Evolutionary conservation across 2,888 invertebrate genomes (phyloP), one percentile per base, ranked within the genome.

Genomic region (Athalia cordata): DNA sequence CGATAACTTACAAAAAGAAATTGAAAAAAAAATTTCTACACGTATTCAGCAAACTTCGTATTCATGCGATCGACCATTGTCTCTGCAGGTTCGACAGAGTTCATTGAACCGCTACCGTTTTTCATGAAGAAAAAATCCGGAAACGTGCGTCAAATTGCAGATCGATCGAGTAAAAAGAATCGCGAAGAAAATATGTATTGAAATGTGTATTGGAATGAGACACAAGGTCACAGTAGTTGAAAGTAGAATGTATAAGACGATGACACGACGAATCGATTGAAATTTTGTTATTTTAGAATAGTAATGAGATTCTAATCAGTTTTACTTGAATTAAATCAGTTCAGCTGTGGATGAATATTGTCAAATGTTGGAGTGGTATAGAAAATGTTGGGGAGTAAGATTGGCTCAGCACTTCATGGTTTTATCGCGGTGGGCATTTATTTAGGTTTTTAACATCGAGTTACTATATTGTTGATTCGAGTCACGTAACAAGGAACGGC

Each of bases 401-500:
- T 29, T 29, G 29, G 29, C 29, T 29, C 2, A 29, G 29, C 29
- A 1, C 29, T 29, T 29, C 29, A 66, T 49, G 15, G 49, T 13
- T 3, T 66, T 29, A 29, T 49, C 15, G 49, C 15, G 13, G 47
- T 49, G 6, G n/a, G 47, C 47, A 68, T 68, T 68, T 15, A 29
- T 55, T 52, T 52, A 68, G 29, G 68, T 50, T 68, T 55, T n/a
- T 55, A 29, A 29, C 11, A 5, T 11, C n/a, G 55, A 9, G 55
- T 29, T 29, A 29, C 29, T 29, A 3, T 49, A 66, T 5, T 47
- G 7, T 68, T 9, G n/a, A 72, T 72, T 72, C 72, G 72, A 59
- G 72, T 72, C 72, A 72, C 72, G 72, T 72, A 57, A n/a, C 43
- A 72, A 59, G 7, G 59, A 57, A 72, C 45, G 59, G 57, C 45